Evolutionary conservation across 2,113 vertebrate species (phyloP).

Genomic region (Lampris megalopsis): DNA sequence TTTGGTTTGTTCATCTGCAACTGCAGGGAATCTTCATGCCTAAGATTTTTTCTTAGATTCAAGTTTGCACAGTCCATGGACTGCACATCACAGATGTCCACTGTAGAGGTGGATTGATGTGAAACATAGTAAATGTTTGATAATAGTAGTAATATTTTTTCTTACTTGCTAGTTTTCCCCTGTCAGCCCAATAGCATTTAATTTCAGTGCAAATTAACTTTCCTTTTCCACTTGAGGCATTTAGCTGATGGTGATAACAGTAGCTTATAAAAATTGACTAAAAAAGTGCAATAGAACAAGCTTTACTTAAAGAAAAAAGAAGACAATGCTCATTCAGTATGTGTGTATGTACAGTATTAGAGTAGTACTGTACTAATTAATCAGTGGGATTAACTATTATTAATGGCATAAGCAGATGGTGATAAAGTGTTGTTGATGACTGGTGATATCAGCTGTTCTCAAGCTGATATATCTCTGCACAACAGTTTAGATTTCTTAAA

Average conservation of each 20-base stretch:
- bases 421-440: constrained; percentile 34
- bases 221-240: constrained; percentile 12
- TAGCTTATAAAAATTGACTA: constrained; percentile 1
- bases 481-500: not conserved
- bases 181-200: constrained; percentile 4
- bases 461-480: constrained; percentile 14
- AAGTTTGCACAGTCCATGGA: constrained; percentile 27
- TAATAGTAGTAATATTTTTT: not conserved
- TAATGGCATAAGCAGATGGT: constrained; percentile 50
- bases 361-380: constrained; percentile 27
- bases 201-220: constrained; percentile 8
- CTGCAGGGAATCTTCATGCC: constrained; percentile 42
- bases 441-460: constrained; percentile 21
- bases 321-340: constrained; percentile 6
- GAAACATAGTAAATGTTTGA: constrained; percentile 32
- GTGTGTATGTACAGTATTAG: constrained; percentile 5
- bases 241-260: not conserved
- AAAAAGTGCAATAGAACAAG: constrained; percentile 8
- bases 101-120: constrained; percentile 28
- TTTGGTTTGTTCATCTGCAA: constrained; percentile 35
- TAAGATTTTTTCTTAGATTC: constrained; percentile 44
- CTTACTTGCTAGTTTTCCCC: not conserved
- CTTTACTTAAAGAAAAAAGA: not conserved
- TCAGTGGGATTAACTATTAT: constrained; percentile 33
- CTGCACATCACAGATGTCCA: constrained; percentile 34